Evolutionary conservation across 2,797 vertebrate genomes (phyloP).

Genomic region (Kryptopterus vitreolus): DNA sequence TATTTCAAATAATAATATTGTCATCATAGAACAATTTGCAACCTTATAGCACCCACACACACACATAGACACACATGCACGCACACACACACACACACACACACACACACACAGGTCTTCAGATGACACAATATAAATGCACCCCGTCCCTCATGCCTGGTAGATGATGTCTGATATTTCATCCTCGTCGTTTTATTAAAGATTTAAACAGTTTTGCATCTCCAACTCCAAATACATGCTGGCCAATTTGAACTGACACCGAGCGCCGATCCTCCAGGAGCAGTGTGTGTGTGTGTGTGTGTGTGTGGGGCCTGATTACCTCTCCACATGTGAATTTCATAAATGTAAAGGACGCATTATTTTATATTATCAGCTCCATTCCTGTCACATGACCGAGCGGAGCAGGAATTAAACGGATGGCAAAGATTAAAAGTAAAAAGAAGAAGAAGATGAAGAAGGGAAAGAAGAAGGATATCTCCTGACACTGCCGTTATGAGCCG

Average conservation of each 20-base stretch:
- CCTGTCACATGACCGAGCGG: slow-evolving; percentile 59
- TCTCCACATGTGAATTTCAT: slow-evolving; percentile 69
- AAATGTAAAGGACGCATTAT: slow-evolving; percentile 68
- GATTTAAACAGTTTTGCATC: slow-evolving; percentile 75
- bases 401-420: slow-evolving; percentile 52
- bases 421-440: not conserved
- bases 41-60: slow-evolving; percentile 61
- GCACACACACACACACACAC: slow-evolving; percentile 26
- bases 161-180: slow-evolving; percentile 73
- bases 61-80: slow-evolving; percentile 43
- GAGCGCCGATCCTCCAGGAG: slow-evolving; percentile 55
- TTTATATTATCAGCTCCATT: slow-evolving; percentile 61
- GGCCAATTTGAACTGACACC: slow-evolving; percentile 65
- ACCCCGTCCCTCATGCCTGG: slow-evolving; percentile 61
- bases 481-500: slow-evolving; percentile 58
- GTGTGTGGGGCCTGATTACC: slow-evolving; percentile 58
- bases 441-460: slow-evolving; percentile 8
- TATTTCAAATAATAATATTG: slow-evolving; percentile 69
- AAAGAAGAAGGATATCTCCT: slow-evolving; percentile 30
- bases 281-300: slow-evolving; percentile 50
- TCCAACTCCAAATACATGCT: slow-evolving; percentile 67
- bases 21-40: slow-evolving; percentile 67
- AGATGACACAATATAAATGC: slow-evolving; percentile 68
- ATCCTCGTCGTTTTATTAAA: slow-evolving; percentile 76
- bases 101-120: slow-evolving; percentile 53